phyloP scores from a whole-genome alignment of 2,113 vertebrate species.

The Sinocyclocheilus rhinocerous region DNA sequence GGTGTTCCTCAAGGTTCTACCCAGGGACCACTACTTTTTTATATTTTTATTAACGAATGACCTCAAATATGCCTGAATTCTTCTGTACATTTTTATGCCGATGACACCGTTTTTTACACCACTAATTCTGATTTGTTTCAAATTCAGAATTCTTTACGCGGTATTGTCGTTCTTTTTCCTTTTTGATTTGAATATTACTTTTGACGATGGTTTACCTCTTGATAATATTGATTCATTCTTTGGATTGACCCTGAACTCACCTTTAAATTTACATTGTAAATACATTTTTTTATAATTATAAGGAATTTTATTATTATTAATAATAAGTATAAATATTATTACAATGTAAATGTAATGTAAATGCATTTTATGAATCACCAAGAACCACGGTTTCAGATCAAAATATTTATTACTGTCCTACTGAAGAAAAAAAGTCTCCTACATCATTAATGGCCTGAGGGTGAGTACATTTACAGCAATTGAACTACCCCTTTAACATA shows the following conservation, averaged over 20 bases:
- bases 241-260: neutral
- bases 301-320: too few relatives aligned
- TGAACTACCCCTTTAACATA: neutral
- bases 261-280: too few relatives aligned
- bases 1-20: neutral
- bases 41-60: neutral
- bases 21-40: neutral
- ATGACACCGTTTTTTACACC: neutral
- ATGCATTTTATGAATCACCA: too few relatives aligned
- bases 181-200: neutral
- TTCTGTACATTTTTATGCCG: neutral
- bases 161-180: neutral
- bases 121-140: neutral
- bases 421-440: too few relatives aligned
- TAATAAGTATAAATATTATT: too few relatives aligned
- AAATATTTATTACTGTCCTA: too few relatives aligned
- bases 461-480: too few relatives aligned
- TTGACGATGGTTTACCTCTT: neutral
- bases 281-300: too few relatives aligned
- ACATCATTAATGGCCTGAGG: too few relatives aligned
- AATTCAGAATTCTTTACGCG: neutral
- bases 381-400: too few relatives aligned
- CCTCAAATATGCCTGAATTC: neutral
- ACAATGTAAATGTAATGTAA: too few relatives aligned
- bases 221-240: neutral